These are phyloP conservation scores for Marmota flaviventris DNA, from an alignment of 2,113 vertebrate species.

Conservation along the genomic window DNA sequence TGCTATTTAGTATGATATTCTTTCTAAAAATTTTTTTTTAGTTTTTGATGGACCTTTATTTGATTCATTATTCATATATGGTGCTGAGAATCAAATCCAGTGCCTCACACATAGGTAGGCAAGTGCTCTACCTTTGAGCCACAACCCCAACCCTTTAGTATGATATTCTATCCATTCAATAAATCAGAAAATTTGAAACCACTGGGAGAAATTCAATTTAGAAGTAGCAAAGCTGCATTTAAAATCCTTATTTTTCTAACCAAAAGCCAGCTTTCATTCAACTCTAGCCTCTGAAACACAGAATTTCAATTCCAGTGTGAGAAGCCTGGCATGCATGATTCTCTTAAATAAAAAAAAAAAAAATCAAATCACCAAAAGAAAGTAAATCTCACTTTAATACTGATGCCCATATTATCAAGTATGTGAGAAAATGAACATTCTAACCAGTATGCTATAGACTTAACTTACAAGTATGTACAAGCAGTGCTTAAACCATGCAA, in stretches of 20 bases:
- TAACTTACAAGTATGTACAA: not conserved
- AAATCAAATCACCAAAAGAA: not conserved
- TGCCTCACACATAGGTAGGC: too few relatives aligned
- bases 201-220: slow-evolving; percentile 21
- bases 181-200: slow-evolving; percentile 2
- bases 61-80: too few relatives aligned
- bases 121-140: too few relatives aligned
- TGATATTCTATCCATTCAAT: not conserved
- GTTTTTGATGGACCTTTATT: too few relatives aligned
- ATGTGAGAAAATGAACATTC: not conserved
- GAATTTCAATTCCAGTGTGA: not conserved
- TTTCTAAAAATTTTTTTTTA: too few relatives aligned
- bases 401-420: not conserved
- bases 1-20: not conserved
- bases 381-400: not conserved
- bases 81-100: too few relatives aligned
- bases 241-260: not conserved
- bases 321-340: not conserved
- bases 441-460: not conserved
- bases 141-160: not conserved
- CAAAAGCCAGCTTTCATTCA: not conserved
- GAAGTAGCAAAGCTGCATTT: not conserved
- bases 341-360: not conserved
- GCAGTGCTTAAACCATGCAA: not conserved
- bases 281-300: not conserved